phyloP scores from a whole-genome alignment of 2,797 vertebrate species.

The Platalea minor region DNA sequence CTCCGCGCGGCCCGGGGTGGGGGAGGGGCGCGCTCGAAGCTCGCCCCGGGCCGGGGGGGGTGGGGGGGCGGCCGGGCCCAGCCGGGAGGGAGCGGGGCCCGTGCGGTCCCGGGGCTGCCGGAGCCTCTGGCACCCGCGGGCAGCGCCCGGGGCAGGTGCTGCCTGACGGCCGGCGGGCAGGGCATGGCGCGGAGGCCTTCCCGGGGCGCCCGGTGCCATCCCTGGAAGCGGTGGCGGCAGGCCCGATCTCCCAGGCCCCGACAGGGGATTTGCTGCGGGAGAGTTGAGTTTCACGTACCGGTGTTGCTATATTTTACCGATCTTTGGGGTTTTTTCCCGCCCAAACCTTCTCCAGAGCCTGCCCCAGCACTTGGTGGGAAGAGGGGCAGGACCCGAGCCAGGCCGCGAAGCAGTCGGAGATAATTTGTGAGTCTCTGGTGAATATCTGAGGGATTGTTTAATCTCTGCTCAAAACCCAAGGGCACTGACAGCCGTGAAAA shows the following conservation, averaged over 20 bases:
- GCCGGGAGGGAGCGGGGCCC: too few relatives aligned
- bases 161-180: neutral
- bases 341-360: neutral
- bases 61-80: too few relatives aligned
- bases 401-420: fast-evolving
- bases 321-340: neutral
- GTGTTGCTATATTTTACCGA: fast-evolving
- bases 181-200: neutral
- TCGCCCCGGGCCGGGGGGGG: too few relatives aligned
- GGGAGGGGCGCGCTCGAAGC: neutral
- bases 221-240: neutral
- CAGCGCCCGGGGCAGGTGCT: too few relatives aligned
- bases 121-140: neutral
- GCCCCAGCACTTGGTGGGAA: too few relatives aligned
- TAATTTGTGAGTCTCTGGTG: too few relatives aligned
- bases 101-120: too few relatives aligned
- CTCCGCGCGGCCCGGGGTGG: neutral
- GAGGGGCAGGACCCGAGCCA: neutral
- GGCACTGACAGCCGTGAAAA: neutral
- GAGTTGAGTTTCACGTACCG: fast-evolving
- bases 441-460: neutral
- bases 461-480: neutral
- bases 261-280: fast-evolving
- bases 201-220: neutral
- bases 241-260: too few relatives aligned